phyloP scores from a whole-genome alignment of 2,113 vertebrate species.

The Semnornis frantzii region DNA sequence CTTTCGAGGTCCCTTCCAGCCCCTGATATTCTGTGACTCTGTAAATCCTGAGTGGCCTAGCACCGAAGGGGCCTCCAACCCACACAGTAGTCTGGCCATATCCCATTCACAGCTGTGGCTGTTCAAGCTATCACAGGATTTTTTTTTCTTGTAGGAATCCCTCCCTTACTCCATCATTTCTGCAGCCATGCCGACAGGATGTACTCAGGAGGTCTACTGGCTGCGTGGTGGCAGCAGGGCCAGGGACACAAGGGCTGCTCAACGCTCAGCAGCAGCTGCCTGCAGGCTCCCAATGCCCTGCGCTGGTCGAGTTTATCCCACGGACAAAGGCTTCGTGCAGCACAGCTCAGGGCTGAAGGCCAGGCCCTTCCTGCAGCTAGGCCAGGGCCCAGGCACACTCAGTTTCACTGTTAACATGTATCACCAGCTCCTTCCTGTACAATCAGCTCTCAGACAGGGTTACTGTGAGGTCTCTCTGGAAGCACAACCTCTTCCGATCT shows the following conservation, averaged over 20 bases:
- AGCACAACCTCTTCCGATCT: neutral
- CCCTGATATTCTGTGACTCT: no score
- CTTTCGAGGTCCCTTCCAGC: no score
- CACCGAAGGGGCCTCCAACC: neutral
- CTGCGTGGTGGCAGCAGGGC: neutral
- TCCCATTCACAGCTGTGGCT: no score
- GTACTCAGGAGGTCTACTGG: neutral
- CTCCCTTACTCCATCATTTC: neutral
- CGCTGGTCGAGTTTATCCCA: no score
- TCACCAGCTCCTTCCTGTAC: neutral
- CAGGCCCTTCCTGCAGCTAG: neutral
- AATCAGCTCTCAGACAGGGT: neutral
- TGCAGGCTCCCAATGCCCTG: neutral
- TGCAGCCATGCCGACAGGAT: neutral
- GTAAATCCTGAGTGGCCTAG: accelerated
- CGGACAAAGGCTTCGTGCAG: neutral
- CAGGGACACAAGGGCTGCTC: neutral
- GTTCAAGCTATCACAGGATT: neutral
- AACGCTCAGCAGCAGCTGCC: no score
- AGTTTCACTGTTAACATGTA: accelerated
- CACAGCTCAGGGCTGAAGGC: neutral
- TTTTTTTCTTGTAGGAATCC: neutral
- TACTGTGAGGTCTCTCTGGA: neutral
- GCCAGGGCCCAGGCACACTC: neutral
- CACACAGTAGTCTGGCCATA: neutral